Conservation (phyloP, 2,888 invertebrate genomes). For the Gonocerus acuteangulatus region DNA sequence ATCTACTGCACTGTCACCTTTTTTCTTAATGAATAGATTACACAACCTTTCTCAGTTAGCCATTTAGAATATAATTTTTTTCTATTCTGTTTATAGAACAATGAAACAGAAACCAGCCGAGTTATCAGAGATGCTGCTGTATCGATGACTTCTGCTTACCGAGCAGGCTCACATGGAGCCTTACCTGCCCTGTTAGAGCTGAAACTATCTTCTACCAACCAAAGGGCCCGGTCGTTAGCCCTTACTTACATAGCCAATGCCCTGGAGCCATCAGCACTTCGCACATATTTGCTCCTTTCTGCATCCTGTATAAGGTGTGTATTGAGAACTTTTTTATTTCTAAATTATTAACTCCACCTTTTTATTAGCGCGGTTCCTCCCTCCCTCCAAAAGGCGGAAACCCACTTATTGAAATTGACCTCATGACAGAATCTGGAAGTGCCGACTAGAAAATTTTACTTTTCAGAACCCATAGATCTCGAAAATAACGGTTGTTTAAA, state of each 20-base stretch:
- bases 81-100: neutral
- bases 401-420: too few species aligned
- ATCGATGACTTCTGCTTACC: slow-evolving; percentile 3
- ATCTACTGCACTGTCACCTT: too few species aligned
- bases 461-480: too few species aligned
- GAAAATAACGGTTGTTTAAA: too few species aligned
- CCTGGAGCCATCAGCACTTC: slow-evolving; percentile 2
- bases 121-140: slow-evolving; percentile 6
- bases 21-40: too few species aligned
- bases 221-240: slow-evolving; percentile 9
- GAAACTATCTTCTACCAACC: slow-evolving; percentile 1
- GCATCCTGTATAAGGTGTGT: slow-evolving; percentile 9
- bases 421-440: too few species aligned
- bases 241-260: slow-evolving; percentile 6
- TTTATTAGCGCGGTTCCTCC: too few species aligned
- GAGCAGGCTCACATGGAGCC: neutral
- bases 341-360: too few species aligned
- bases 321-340: too few species aligned
- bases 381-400: too few species aligned
- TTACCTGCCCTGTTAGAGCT: slow-evolving; percentile 5
- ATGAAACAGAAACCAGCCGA: neutral
- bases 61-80: neutral
- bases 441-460: too few species aligned
- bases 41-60: neutral
- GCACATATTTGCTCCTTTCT: slow-evolving; percentile 9